Evolutionary conservation across 2,888 invertebrate genomes (phyloP), one percentile per base, ranked within the genome.

Genomic region (Drosophila anomelani): DNA sequence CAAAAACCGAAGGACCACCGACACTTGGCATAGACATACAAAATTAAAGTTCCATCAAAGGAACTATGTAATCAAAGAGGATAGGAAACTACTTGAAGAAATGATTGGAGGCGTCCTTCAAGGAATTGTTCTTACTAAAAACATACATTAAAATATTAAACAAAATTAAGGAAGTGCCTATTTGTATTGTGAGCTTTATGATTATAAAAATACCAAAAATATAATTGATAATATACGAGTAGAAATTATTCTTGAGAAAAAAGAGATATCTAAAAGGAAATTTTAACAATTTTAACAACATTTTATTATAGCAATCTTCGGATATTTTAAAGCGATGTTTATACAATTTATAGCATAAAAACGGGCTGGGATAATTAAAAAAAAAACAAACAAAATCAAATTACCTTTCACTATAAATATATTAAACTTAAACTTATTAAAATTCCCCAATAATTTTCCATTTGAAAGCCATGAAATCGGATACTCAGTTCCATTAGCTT

Each of bases 11-110:
- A 46, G 53, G 43, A 38, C 38, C 44, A 17, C 29, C 36, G 13
- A 44, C 32, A 53, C 53, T 38, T 23, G 23, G 43, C 23, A 46
- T 67, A 38, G 54, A 54, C 54, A 67, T 46, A 43, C 53, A 38
- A 54, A 67, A 67, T 67, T 66, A 54, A 67, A 67, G 67, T 54
- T 67, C 36, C 67, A 66, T 67, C 54, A 54, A 67, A 44, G 36
- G 29, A 66, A 66, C 43, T 64, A 51, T 66, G 66, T 13, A 44
- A 43, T 64, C 63, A 26, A 49, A 15, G 12, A 15, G 23, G 13
- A 20, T 26, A 9, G 46, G n/a, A 29, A 53, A 29, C 54, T 12
- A 12, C 13, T 54, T 55, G 6, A 32, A 9, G 12, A 39, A 5
- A 32, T 54, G 13, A 38, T 38, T 39, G 20, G 34, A 51, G 51